Evolutionary conservation across 2,797 vertebrate genomes (phyloP), one percentile per base, ranked within the genome.

Genomic region (Acanthurus lineatus): DNA sequence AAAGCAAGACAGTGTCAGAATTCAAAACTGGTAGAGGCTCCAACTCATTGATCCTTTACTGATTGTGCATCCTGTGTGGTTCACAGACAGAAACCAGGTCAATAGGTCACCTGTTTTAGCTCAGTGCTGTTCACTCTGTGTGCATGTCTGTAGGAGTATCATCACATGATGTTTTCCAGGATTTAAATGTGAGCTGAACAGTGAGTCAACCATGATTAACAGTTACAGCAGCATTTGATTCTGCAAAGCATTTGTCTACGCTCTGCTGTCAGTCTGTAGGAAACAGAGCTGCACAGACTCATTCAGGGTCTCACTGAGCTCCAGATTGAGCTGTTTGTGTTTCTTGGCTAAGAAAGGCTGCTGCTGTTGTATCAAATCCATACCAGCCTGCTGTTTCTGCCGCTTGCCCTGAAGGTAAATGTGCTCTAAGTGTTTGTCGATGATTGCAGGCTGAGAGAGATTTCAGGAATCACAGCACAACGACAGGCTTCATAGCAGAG

Each of bases 241-340:
- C 17, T 25, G 61, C 38, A 35, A 22, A 48, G 22, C n/a, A n/a
- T 69, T 73, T 69, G 38, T 69, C 48, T 71, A 52, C 28, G 4
- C 19, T 52, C 16, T 2, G 1, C 25, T 38, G 35, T 63, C 62
- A 44, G 0, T 44, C 51, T 32, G 38, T 3, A 42, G 47, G 58
- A 82, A 66, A 69, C 58, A 58, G n/a, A 66, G 70, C 47, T 67
- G 22, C 42, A 76, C 10, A 64, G 22, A 78, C 28, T 64, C 28
- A 17, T 42, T 54, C 40, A 0, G 10, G 58, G 38, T 54, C 63
- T 77, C 71, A 16, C 58, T 61, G 3, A 71, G 64, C 52, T 57
- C 52, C 17, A 32, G 45, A 83, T 45, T 73, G 65, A 85, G 49
- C 61, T 25, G 45, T 75, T 77, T 83, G 62, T 73, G 17, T 40